Conservation (phyloP, 2,113 vertebrate genomes). For the Pitta sordida region DNA sequence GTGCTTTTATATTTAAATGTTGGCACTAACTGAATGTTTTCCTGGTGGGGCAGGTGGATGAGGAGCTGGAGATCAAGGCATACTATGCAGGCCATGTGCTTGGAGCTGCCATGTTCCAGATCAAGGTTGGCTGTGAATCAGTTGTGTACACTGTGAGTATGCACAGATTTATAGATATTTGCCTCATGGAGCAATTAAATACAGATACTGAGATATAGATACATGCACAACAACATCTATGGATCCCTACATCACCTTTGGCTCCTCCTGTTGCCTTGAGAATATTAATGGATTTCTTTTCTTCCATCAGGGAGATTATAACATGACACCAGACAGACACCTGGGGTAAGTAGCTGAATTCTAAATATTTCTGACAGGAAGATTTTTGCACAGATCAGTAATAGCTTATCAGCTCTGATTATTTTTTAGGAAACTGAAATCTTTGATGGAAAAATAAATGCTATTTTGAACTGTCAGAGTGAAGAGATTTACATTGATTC, state of each 20-base stretch:
- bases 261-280: too few species aligned
- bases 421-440: background rate
- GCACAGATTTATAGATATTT: accelerated
- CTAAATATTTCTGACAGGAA: background rate
- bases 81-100: conserved; percentile 97
- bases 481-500: background rate
- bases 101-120: conserved; percentile 96
- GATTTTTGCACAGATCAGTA: background rate
- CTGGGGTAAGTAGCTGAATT: conserved; percentile 82
- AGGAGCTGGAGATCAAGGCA: conserved; percentile 96
- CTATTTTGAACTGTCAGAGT: background rate
- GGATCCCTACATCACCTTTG: accelerated
- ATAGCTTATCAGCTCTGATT: background rate
- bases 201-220: accelerated
- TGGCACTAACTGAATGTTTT: accelerated
- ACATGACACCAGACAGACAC: conserved; percentile 98
- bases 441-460: background rate
- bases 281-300: background rate
- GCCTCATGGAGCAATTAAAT: background rate
- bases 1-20: accelerated
- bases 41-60: conserved; percentile 70
- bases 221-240: accelerated
- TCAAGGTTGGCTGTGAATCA: conserved; percentile 93
- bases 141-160: conserved; percentile 95
- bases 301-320: conserved; percentile 88